Base-by-base conservation (phyloP, 2,888 invertebrate species). In the Mantis religiosa region DNA sequence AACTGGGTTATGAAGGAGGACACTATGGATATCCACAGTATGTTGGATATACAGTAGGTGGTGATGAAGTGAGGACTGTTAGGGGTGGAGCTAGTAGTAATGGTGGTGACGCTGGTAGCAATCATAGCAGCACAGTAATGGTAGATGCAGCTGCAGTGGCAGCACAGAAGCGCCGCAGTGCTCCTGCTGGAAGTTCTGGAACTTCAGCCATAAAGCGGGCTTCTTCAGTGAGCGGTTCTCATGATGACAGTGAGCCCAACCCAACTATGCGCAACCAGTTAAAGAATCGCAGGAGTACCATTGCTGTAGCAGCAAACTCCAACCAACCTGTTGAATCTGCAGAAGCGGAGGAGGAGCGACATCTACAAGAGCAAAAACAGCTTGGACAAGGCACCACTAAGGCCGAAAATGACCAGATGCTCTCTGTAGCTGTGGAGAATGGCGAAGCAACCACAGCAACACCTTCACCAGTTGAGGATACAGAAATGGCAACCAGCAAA, bases 1-100 rank as follows among this genome's bases (percentile, higher is more conserved):
- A 97, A 93, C 94, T 95, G 91, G 95, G 96, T 41, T 97, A 97
- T 92, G 96, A 96, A 89, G 95, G 95, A 91, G 97, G 97, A 82
- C 95, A 95, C 89, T 96, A 96, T 90, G 96, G 96, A 12, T 97
- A 96, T 92, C 95, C 95, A 83, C 93, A 95, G 41, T 96, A 96
- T 91, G 93, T 94, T 85, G 95, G 95, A 25, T 95, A 95, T 85
- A 28, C 27, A n/a, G 86, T 85, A 30, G 89, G 41, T 71, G 84
- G 71, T 71, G 89, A 41, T 27, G 83, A 34, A 28, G 84, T 54
- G 28, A 85, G 82, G 28, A 87, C 82, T 82, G 87, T 27, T 34
- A 34, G 84, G 28, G 82, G 82, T n/a, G 25, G 87, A 34, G 87
- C 0, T 4, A 54, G 84, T 81, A n/a, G 82, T 9, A 54, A 28